Percentiles rank a stretch among this genome's conserved stretches.
Conservation (phyloP, 1,140 invertebrate species). For the Tigriopus japonicus region DNA sequence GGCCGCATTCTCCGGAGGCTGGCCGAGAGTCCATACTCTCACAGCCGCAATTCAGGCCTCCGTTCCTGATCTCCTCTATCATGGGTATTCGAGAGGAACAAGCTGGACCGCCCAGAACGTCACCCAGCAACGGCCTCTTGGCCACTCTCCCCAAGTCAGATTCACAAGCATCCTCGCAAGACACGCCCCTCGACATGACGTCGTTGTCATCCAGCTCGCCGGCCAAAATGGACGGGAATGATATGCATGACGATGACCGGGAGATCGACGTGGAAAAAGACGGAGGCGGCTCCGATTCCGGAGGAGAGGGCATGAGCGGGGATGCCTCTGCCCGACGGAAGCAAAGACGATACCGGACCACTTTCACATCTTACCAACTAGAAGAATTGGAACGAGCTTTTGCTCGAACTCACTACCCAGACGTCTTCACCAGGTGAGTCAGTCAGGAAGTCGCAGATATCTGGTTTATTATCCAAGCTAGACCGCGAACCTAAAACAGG, state of each 20-base stretch:
- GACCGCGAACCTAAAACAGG: no score
- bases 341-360: constrained; percentile 71
- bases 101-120: background rate
- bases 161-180: background rate
- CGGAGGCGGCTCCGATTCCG: background rate
- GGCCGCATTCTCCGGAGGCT: background rate
- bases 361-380: constrained; percentile 80
- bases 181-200: background rate
- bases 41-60: background rate
- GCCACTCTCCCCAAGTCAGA: background rate
- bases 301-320: background rate
- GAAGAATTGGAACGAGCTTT: constrained; percentile 93
- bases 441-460: constrained; percentile 22
- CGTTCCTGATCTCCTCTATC: constrained; percentile 10
- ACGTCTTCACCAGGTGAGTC: constrained; percentile 81
- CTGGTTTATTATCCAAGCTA: no score
- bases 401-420: constrained; percentile 85
- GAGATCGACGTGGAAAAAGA: background rate
- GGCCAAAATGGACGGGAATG: background rate
- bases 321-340: constrained; percentile 38
- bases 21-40: background rate
- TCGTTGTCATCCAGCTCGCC: background rate
- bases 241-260: background rate
- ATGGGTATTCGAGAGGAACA: constrained; percentile 5
- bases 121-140: background rate